Percentiles rank a stretch among this genome's conserved stretches.
These are phyloP conservation scores for Choloepus hoffmanni DNA, from an alignment of 2,113 vertebrate genomes.

Conservation along the genomic window DNA sequence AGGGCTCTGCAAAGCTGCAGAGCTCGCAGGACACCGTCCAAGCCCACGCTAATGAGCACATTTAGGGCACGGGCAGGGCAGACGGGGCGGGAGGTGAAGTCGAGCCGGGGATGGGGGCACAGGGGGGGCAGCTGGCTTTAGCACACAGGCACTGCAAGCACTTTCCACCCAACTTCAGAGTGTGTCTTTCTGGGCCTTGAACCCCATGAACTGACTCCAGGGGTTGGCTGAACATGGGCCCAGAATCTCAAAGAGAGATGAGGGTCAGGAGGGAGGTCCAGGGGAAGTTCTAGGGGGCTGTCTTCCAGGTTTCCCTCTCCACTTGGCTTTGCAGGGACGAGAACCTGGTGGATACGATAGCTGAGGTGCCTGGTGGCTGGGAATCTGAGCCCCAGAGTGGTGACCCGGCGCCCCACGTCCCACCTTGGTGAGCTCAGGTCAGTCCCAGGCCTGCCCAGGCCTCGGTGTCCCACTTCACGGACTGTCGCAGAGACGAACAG, in stretches of 20 bases:
- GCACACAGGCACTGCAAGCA: not conserved
- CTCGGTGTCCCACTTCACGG: not conserved
- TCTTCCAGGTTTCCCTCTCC: not conserved
- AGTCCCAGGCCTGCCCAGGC: accelerated
- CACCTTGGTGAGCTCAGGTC: not conserved
- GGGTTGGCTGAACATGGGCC: not conserved
- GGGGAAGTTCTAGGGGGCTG: not conserved
- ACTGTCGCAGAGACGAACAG: not conserved
- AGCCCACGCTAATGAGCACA: too few relatives aligned
- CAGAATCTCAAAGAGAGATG: not conserved
- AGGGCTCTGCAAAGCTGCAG: not conserved
- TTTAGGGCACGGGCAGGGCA: too few relatives aligned
- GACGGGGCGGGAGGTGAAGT: too few relatives aligned
- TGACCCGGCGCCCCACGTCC: not conserved
- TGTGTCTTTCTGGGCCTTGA: not conserved
- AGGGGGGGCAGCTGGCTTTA: not conserved
- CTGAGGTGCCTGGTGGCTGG: accelerated
- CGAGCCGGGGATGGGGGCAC: not conserved
- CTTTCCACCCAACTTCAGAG: not conserved
- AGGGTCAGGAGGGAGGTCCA: not conserved
- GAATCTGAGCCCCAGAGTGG: not conserved
- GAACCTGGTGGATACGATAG: not conserved
- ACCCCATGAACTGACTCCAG: not conserved
- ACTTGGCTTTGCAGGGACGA: not conserved
- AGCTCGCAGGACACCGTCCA: not conserved